phyloP scores from a whole-genome alignment of 2,888 invertebrate genomes.

The Acanthosepion lycidas region DNA sequence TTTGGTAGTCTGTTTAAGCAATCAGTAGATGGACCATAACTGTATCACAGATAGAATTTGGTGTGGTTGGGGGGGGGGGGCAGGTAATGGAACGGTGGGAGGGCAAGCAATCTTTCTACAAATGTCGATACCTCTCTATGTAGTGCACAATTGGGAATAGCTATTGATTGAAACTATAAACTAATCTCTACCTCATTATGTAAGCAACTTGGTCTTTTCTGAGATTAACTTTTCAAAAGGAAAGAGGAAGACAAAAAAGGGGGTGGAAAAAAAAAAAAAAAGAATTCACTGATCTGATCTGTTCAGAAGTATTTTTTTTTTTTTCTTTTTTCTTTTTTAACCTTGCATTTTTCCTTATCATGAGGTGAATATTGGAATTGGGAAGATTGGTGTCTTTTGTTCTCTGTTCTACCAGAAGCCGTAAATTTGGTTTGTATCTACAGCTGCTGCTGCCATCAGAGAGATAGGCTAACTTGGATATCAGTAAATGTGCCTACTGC shows the following conservation, averaged over 20 bases:
- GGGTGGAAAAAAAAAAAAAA: not conserved
- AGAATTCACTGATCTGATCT: not conserved
- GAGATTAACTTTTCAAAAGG: slow-evolving; percentile 17
- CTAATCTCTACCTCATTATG: slow-evolving; percentile 33
- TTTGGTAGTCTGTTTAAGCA: not conserved
- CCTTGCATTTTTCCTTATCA: not conserved
- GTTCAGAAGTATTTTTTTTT: not conserved
- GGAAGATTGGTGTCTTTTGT: not conserved
- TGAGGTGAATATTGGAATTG: not conserved
- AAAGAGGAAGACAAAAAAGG: not conserved
- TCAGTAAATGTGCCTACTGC: not conserved
- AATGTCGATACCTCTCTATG: slow-evolving; percentile 9
- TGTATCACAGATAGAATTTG: not conserved
- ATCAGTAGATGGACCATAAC: not conserved
- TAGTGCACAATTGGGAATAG: slow-evolving; percentile 21
- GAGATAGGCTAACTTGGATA: not conserved
- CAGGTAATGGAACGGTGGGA: not conserved
- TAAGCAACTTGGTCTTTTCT: not conserved
- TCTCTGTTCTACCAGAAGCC: not conserved
- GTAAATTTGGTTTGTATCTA: not conserved
- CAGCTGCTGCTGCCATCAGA: not conserved
- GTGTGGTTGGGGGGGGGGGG: not conserved
- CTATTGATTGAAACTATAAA: not conserved
- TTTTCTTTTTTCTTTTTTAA: not conserved
- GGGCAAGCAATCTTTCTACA: not conserved